Conservation (phyloP, 2,113 vertebrate genomes). For the Arvicanthis niloticus region DNA sequence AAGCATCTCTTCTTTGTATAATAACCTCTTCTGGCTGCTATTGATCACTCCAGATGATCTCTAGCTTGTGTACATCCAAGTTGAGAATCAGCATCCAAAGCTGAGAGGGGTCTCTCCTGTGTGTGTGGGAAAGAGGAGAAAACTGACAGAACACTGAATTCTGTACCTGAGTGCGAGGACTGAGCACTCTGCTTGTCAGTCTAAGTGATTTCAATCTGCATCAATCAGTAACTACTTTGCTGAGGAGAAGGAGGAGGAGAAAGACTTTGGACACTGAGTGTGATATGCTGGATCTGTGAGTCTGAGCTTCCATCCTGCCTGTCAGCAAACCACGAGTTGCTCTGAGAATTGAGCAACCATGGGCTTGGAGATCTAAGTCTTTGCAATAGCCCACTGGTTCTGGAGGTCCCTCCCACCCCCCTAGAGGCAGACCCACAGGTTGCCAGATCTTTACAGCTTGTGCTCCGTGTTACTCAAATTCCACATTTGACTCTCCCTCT, state of each 20-base stretch:
- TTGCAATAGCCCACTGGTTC: background rate
- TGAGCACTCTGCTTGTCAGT: background rate
- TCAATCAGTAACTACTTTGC: background rate
- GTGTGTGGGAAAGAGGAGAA: background rate
- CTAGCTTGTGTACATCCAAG: background rate
- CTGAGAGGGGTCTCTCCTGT: background rate
- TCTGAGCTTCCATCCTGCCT: background rate
- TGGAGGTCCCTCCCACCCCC: background rate
- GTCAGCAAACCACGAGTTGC: background rate
- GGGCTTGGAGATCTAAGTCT: background rate
- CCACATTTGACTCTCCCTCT: background rate
- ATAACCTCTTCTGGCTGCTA: background rate
- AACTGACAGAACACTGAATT: background rate
- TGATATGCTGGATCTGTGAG: background rate
- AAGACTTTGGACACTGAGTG: background rate
- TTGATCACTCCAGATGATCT: background rate
- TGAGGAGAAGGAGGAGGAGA: background rate
- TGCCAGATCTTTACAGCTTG: background rate
- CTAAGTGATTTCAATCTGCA: background rate
- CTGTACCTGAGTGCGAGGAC: background rate
- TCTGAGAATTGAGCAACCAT: background rate
- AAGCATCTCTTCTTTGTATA: background rate
- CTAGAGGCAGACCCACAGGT: background rate
- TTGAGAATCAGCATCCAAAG: background rate
- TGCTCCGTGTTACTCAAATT: background rate